Base-by-base conservation (phyloP, 2,888 invertebrate species). In the Agrochola macilenta region DNA sequence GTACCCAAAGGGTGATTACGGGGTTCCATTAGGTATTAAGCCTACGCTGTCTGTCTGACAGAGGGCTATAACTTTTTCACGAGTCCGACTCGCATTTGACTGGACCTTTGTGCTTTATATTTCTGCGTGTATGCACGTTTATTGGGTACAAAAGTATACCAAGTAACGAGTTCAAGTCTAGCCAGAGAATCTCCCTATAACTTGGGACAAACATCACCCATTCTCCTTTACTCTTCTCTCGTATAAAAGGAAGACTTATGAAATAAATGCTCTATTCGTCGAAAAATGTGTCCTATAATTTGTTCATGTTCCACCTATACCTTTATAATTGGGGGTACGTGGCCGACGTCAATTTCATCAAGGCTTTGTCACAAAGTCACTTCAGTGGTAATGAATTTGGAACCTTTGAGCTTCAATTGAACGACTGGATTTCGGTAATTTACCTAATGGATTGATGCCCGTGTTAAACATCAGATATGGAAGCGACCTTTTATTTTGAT, bases 301-400 rank as follows among this genome's bases (percentile, higher is more conserved):
- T 75, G 26, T 81, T 81, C 75, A 78, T 72, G 78, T 80, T 83
- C 75, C 75, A 75, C 64, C 63, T 76, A 35, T 30, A 12, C 39
- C 2, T 76, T 77, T 81, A 79, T 84, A 83, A 84, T 86, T 73
- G 66, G n/a, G 58, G 58, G 52, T 57, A 78, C 69, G 66, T 81
- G 61, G 54, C 66, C 58, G 66, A 75, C 70, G 77, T 84, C 79
- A 81, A 84, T 85, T 81, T 74, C 77, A 79, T 86, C 71, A 81
- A 74, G 78, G 79, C 78, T 79, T 81, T 81, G 72, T 72, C n/a
- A n/a, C n/a, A n/a, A n/a, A n/a, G n/a, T n/a, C 75, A 79, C 80
- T 73, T 58, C 49, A 76, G 39, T 66, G 12, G 61, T 72, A 88
- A 83, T 81, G 64, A 79, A 86, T 86, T 80, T 64, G 49, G 57